These are phyloP conservation scores for Microctonus hyperodae DNA, from an alignment of 2,888 invertebrate species.

Conservation along the genomic window DNA sequence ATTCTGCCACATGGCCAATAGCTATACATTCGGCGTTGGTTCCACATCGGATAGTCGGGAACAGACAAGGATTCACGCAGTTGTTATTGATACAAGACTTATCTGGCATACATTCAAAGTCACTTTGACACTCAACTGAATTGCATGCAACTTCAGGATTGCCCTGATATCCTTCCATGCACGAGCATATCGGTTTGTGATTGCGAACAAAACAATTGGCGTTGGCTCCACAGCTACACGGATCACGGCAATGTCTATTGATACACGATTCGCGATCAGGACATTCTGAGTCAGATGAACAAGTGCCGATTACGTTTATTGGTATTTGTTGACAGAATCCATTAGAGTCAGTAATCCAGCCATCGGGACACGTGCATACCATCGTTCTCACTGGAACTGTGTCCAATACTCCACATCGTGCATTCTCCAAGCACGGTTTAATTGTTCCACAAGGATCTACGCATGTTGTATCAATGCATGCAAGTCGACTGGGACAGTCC, in stretches of 20 bases:
- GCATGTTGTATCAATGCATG: conserved; percentile 81
- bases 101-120: conserved; percentile 83
- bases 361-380: conserved; percentile 87
- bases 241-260: conserved; percentile 84
- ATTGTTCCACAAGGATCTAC: conserved; percentile 80
- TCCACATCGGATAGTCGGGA: conserved; percentile 78
- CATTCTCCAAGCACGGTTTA: conserved; percentile 77
- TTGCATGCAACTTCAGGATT: conserved; percentile 84
- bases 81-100: conserved; percentile 86
- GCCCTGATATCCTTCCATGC: conserved; percentile 83
- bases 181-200: conserved; percentile 87
- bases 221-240: conserved; percentile 87
- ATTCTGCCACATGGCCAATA: conserved; percentile 76
- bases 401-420: conserved; percentile 83
- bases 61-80: conserved; percentile 85
- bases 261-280: conserved; percentile 81
- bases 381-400: conserved; percentile 87
- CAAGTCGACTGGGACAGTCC: conserved; percentile 82
- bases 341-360: conserved; percentile 80
- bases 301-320: conserved; percentile 68
- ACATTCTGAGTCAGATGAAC: conserved; percentile 82
- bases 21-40: conserved; percentile 83
- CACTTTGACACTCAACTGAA: conserved; percentile 81
- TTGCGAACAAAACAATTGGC: conserved; percentile 82
- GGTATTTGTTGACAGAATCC: conserved; percentile 80